Percentiles rank a stretch among this genome's conserved stretches.
Conservation (phyloP, 1,140 invertebrate species). For the Lethocerus indicus region DNA sequence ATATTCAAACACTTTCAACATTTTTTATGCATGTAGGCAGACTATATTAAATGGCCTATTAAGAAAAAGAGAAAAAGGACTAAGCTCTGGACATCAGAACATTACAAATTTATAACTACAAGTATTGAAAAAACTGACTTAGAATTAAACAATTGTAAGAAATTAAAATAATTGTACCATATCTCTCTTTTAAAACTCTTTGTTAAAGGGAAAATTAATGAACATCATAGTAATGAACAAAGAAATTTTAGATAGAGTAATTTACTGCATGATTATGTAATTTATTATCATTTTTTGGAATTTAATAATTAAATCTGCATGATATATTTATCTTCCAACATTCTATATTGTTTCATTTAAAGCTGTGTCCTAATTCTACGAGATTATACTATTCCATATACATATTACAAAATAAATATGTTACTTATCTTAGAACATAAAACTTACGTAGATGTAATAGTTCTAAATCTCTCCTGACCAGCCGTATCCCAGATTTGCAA, state of each 20-base stretch:
- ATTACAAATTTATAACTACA: too few species aligned
- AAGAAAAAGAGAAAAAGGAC: too few species aligned
- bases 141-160: too few species aligned
- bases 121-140: too few species aligned
- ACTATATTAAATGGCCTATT: too few species aligned
- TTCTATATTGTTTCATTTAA: neutral
- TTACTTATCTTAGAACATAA: neutral
- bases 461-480: conserved; percentile 85
- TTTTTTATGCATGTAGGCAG: too few species aligned
- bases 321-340: neutral
- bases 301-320: neutral
- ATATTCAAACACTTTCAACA: too few species aligned
- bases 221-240: too few species aligned
- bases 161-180: too few species aligned
- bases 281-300: neutral
- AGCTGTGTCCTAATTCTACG: neutral
- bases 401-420: neutral
- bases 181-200: too few species aligned
- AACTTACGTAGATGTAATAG: conserved; percentile 78
- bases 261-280: neutral
- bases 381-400: neutral
- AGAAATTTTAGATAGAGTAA: neutral
- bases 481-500: conserved; percentile 98
- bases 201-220: too few species aligned
- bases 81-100: too few species aligned